These are phyloP conservation scores for Hypomecis atomaria DNA, from an alignment of 2,888 invertebrate genomes.

Conservation along the genomic window DNA sequence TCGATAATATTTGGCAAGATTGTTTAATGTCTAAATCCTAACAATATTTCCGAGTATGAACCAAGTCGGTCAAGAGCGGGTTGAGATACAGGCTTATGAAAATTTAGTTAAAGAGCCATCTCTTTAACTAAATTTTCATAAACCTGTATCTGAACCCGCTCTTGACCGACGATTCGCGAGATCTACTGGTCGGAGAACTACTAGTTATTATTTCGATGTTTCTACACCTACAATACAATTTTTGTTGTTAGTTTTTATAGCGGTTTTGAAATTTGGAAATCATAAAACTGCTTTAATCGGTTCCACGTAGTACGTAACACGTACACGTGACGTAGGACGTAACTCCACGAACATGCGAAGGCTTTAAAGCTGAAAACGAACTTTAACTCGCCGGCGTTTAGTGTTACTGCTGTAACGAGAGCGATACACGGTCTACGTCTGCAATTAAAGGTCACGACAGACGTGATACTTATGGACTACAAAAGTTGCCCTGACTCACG, in stretches of 20 bases:
- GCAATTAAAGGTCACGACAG: conserved; percentile 10
- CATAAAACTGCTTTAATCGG: conserved; percentile 1
- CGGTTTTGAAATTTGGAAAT: neutral
- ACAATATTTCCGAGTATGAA: too few species aligned
- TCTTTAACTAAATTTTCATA: too few species aligned
- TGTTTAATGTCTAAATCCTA: too few species aligned
- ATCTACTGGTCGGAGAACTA: too few species aligned
- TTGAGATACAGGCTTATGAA: too few species aligned
- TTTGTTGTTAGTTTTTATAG: neutral
- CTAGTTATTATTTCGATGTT: too few species aligned
- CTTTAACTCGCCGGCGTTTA: conserved; percentile 35
- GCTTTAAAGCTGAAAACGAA: conserved; percentile 37
- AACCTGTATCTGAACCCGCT: too few species aligned
- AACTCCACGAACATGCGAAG: conserved; percentile 33
- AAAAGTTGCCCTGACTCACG: neutral
- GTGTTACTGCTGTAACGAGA: conserved; percentile 27
- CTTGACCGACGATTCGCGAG: too few species aligned
- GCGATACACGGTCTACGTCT: conserved; percentile 23
- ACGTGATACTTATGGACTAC: neutral
- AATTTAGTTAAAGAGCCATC: too few species aligned
- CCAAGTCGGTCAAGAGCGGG: too few species aligned
- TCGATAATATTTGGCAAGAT: too few species aligned
- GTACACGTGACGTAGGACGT: conserved; percentile 27
- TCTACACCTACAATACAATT: neutral
- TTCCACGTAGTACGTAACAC: conserved; percentile 15